phyloP scores from a whole-genome alignment of 2,888 invertebrate genomes.

The Ormyrus thymus region DNA sequence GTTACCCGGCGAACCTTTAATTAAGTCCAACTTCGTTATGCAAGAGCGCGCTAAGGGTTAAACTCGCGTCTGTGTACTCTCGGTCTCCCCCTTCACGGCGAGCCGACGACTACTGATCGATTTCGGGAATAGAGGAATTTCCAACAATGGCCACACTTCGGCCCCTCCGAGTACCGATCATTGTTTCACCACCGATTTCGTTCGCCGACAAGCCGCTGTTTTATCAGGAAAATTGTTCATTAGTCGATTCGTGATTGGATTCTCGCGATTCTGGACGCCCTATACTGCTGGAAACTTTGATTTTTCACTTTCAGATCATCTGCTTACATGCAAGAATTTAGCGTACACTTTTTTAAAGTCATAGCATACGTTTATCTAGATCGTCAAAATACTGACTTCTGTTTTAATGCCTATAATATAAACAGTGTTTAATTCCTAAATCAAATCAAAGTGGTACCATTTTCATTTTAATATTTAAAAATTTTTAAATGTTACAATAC shows the following conservation, averaged over 20 bases:
- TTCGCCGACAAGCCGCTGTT: conserved; percentile 21
- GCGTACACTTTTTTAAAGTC: too few species aligned
- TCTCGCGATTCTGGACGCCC: not conserved
- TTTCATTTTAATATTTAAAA: too few species aligned
- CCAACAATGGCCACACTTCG: not conserved
- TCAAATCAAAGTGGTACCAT: too few species aligned
- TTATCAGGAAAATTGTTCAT: conserved; percentile 24
- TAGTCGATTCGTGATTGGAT: conserved; percentile 26
- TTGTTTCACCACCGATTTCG: conserved; percentile 2
- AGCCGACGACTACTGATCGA: conserved; percentile 21
- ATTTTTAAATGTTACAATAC: too few species aligned
- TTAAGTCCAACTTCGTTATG: conserved; percentile 68
- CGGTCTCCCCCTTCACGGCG: not conserved
- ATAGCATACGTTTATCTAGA: too few species aligned
- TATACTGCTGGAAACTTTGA: too few species aligned
- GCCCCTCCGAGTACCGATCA: not conserved
- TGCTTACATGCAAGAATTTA: too few species aligned
- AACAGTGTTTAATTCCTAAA: too few species aligned
- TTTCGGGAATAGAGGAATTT: conserved; percentile 39
- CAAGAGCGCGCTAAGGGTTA: conserved; percentile 45
- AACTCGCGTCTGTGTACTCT: conserved; percentile 6
- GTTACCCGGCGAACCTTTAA: conserved; percentile 68
- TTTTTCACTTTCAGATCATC: too few species aligned
- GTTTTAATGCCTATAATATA: too few species aligned
- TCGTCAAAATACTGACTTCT: too few species aligned